Conservation (phyloP, 1,140 invertebrate genomes). For the Plodia interpunctella region DNA sequence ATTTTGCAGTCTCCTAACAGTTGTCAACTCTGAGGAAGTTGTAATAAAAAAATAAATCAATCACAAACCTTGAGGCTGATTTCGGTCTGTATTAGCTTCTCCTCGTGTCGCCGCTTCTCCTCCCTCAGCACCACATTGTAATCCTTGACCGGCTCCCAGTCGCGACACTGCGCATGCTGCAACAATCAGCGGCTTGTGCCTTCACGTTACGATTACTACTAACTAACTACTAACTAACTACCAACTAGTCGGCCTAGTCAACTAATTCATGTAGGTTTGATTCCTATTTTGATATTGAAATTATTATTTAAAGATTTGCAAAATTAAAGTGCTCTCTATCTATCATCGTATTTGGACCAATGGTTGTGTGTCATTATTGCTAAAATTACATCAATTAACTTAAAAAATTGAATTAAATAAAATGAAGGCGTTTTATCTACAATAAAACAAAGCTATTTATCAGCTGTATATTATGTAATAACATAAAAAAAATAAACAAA, state of each 20-base stretch:
- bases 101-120: slow-evolving; percentile 31
- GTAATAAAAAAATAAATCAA: neutral
- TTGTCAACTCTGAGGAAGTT: no score
- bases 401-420: no score
- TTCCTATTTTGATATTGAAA: no score
- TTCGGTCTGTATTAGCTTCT: slow-evolving; percentile 42
- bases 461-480: slow-evolving; percentile 11
- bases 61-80: slow-evolving; percentile 35
- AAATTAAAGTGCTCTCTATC: slow-evolving; percentile 8
- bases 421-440: neutral
- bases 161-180: slow-evolving; percentile 29
- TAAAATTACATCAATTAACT: neutral
- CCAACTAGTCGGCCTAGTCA: neutral
- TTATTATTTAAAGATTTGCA: no score
- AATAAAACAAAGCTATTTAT: slow-evolving; percentile 3
- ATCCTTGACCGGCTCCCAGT: slow-evolving; percentile 47
- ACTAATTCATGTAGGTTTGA: no score
- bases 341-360: slow-evolving; percentile 43
- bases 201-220: slow-evolving; percentile 5
- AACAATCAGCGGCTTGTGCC: slow-evolving; percentile 4
- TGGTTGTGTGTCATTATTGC: neutral
- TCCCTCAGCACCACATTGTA: slow-evolving; percentile 21
- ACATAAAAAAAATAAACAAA: slow-evolving; percentile 15
- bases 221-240: no score
- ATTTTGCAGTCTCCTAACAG: no score